These are phyloP conservation scores for Helobdella robusta DNA, from an alignment of 2,888 invertebrate genomes.

Conservation along the genomic window DNA sequence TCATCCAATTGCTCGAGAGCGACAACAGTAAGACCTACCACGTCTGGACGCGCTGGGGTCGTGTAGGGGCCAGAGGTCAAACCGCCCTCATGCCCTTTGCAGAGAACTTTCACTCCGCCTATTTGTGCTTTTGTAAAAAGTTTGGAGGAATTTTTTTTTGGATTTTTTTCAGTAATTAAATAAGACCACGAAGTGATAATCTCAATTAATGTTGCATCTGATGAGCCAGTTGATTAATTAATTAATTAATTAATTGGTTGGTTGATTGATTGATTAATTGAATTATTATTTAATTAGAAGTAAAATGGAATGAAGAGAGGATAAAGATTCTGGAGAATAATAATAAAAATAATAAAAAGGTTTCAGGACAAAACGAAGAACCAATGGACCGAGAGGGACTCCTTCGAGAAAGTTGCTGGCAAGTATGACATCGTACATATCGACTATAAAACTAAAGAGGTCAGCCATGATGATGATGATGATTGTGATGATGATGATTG, in stretches of 20 bases:
- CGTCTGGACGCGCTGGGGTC: slow-evolving; percentile 55
- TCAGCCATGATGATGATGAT: background rate
- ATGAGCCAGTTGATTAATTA: no score
- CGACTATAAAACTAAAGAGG: slow-evolving; percentile 47
- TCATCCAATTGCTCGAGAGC: slow-evolving; percentile 52
- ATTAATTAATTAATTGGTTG: no score
- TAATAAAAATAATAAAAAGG: slow-evolving; percentile 35
- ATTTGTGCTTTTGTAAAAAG: slow-evolving; percentile 51
- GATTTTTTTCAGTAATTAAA: no score
- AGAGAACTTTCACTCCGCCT: slow-evolving; percentile 49
- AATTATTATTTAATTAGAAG: no score
- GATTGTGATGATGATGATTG: background rate
- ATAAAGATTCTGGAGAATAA: no score
- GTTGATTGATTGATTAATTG: no score
- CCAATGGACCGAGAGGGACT: slow-evolving; percentile 46
- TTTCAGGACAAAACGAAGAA: slow-evolving; percentile 53
- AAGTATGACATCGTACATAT: slow-evolving; percentile 52
- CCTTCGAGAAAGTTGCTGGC: slow-evolving; percentile 50
- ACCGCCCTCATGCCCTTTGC: slow-evolving; percentile 48
- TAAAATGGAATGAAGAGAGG: no score
- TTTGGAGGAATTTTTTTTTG: slow-evolving; percentile 33
- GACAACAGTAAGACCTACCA: slow-evolving; percentile 42
- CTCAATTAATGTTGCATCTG: no score
- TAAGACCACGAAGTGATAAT: no score
- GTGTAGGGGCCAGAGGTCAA: slow-evolving; percentile 54